Base-by-base conservation (phyloP, 2,797 vertebrate genomes). In the Coreius guichenoti region DNA sequence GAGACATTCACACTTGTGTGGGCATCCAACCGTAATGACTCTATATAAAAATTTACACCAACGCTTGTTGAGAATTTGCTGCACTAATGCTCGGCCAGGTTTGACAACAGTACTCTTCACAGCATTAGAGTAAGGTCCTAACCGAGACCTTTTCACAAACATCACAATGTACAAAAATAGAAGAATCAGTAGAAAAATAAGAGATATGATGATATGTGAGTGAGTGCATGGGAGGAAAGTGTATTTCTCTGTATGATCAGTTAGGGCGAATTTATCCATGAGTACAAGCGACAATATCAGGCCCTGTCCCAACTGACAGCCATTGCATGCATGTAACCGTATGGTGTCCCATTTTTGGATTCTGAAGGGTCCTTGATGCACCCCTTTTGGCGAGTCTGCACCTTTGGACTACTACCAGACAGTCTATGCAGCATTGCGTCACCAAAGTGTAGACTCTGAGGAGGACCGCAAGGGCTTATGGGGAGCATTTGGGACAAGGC, bases 131-230 rank as follows among this genome's bases (percentile, higher is more conserved):
- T 58, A 56, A 76, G 87, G 90, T 90, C 86, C 75, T 61, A 19
- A 87, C 68, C 76, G 83, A 84, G 86, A 88, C 87, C 86, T 83
- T 82, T 90, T 91, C 86, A 77, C 84, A 68, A 86, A 90, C 83
- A 88, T 74, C 89, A 92, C 84, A 80, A 91, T 86, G 90, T 91
- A 91, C 91, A 94, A 91, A 94, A 94, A 94, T 94, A 94, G 91
- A 93, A 88, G 93, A 92, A 93, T 93, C 49, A 86, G 93, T 95
- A 94, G 90, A 94, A 95, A 95, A 95, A 95, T 93, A 94, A 69
- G 91, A 92, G 87, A 92, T 94, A 88, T 91, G 87, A 92, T 75
- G 65, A 86, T 70, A 81, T 88, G 85, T 86, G 26, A 79, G 56
- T 58, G 43, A 84, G 17, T 2, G 3, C 39, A 21, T 76, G 73